Evolutionary conservation across 2,797 vertebrate genomes (phyloP).

Genomic region (Epinephelus malabaricus): DNA sequence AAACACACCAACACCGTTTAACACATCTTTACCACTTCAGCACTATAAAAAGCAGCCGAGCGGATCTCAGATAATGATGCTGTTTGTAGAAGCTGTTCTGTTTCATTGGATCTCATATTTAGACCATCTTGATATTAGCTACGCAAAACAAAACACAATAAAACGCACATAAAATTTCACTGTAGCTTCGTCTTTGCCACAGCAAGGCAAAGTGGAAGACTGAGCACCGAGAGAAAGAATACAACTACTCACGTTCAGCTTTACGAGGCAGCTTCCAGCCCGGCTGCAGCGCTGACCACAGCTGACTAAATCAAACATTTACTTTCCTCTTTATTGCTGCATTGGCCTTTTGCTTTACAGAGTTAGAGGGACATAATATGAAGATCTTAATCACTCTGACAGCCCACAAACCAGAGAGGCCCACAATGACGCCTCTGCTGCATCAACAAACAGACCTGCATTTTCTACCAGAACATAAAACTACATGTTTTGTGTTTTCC

Average conservation of each 20-base stretch:
- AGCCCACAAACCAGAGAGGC: conserved; percentile 16
- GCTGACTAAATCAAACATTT: conserved; percentile 29
- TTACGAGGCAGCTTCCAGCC: background rate
- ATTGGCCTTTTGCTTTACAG: conserved; percentile 30
- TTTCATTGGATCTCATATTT: conserved; percentile 12
- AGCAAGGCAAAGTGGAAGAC: background rate
- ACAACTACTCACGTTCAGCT: background rate
- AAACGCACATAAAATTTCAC: background rate
- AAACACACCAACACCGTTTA: conserved; percentile 25
- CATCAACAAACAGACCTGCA: conserved; percentile 17
- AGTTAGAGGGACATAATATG: conserved; percentile 13
- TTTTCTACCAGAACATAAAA: conserved; percentile 5
- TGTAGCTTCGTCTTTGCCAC: background rate
- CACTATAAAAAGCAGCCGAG: conserved; percentile 27
- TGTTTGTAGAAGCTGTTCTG: conserved; percentile 19
- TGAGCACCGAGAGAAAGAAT: rapidly evolving
- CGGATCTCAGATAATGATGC: conserved; percentile 35
- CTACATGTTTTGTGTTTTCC: background rate
- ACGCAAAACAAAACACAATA: conserved; percentile 10
- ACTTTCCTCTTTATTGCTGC: conserved; percentile 30
- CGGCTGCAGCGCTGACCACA: background rate
- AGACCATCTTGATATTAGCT: background rate
- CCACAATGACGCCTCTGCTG: background rate
- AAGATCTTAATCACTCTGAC: conserved; percentile 47
- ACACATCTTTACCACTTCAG: conserved; percentile 44